Conservation (phyloP, 2,797 vertebrate genomes). For the Pseudocheirus occidentalis region DNA sequence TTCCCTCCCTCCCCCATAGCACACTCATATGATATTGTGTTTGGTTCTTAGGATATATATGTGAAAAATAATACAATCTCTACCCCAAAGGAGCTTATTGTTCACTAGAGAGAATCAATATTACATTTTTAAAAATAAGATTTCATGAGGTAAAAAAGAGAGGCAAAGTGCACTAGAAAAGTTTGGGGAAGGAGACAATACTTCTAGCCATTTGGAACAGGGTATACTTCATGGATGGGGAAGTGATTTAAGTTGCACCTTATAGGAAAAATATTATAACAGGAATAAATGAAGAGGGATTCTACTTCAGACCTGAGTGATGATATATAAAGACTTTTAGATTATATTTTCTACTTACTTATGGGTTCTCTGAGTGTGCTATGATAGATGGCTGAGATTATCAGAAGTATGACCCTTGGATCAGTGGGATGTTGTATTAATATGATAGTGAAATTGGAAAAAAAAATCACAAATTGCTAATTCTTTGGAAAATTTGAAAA, state of each 20-base stretch:
- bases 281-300: background rate
- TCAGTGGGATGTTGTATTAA: background rate
- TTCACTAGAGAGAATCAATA: background rate
- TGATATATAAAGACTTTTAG: background rate
- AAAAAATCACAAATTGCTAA: background rate
- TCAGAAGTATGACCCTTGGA: background rate
- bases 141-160: background rate
- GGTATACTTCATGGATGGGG: background rate
- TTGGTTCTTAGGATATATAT: background rate
- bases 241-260: background rate
- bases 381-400: background rate
- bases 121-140: background rate
- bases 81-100: background rate
- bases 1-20: background rate
- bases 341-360: background rate
- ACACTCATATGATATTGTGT: background rate
- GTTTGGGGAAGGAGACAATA: background rate
- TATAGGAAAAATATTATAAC: background rate
- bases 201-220: background rate
- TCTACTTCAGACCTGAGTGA: background rate
- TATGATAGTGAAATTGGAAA: background rate
- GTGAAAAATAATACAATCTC: background rate
- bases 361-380: background rate
- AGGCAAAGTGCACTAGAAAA: background rate
- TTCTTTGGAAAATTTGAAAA: background rate